Evolutionary conservation across 2,113 vertebrate genomes (phyloP).

Genomic region (Menidia beryllina): DNA sequence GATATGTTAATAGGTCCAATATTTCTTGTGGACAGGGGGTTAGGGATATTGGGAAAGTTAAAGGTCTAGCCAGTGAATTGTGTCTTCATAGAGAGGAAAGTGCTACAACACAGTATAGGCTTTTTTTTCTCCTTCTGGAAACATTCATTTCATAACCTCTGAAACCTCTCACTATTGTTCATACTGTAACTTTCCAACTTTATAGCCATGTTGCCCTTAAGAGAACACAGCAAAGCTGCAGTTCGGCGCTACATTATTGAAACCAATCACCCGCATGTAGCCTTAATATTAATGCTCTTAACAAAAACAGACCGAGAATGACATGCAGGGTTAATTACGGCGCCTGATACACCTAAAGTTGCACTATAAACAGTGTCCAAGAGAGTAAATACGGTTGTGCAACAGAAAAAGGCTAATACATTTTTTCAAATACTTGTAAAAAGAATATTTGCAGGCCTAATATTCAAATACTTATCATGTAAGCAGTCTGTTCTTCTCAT

Average conservation of each 20-base stretch:
- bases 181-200: conserved; percentile 19
- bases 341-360: conserved; percentile 32
- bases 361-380: conserved; percentile 47
- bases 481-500: conserved; percentile 17
- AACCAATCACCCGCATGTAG: conserved; percentile 39
- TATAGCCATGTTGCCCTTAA: conserved; percentile 4
- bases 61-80: conserved; percentile 14
- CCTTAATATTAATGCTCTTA: conserved; percentile 45
- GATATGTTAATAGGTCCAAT: conserved; percentile 64
- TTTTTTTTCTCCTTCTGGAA: conserved; percentile 45
- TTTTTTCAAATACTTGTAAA: conserved; percentile 44
- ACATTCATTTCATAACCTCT: conserved; percentile 60
- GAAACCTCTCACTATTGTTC: conserved; percentile 24
- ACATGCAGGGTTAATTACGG: conserved; percentile 62
- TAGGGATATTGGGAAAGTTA: conserved; percentile 29
- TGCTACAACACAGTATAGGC: conserved; percentile 61
- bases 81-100: conserved; percentile 56
- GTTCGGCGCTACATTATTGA: conserved; percentile 43
- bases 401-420: conserved; percentile 55
- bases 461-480: conserved; percentile 35
- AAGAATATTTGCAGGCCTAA: conserved; percentile 39
- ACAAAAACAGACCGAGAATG: conserved; percentile 58
- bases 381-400: conserved; percentile 58
- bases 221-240: conserved; percentile 24
- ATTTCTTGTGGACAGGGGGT: conserved; percentile 21